Evolutionary conservation across 2,888 invertebrate species (phyloP).

Genomic region (Fissipunctia ypsillon): DNA sequence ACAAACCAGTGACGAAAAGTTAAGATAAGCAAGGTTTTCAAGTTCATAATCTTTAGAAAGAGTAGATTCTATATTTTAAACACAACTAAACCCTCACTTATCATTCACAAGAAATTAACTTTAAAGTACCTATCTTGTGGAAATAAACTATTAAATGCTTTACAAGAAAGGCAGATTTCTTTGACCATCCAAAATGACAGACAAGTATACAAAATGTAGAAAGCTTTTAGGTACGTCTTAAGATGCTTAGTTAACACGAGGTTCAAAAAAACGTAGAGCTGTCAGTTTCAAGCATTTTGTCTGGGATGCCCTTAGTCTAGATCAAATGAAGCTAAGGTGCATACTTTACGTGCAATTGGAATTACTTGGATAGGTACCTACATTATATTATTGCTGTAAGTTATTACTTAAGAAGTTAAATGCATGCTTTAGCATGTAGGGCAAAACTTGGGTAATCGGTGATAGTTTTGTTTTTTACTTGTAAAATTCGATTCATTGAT

Average conservation of each 20-base stretch:
- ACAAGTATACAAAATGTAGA: slow-evolving; percentile 11
- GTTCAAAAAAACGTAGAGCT: slow-evolving; percentile 1
- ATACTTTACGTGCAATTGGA: background rate
- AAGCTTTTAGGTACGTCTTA: background rate
- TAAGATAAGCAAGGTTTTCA: background rate
- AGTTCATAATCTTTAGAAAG: background rate
- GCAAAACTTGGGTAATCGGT: no score
- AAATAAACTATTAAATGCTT: background rate
- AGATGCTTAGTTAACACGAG: background rate
- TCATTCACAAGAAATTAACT: background rate
- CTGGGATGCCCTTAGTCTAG: background rate
- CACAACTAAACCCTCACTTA: background rate
- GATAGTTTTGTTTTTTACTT: no score
- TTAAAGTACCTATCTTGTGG: no score
- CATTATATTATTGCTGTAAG: no score
- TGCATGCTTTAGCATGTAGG: no score
- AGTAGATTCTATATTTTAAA: background rate
- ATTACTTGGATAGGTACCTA: no score
- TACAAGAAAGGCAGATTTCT: slow-evolving; percentile 21
- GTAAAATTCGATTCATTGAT: no score
- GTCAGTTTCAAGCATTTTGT: slow-evolving; percentile 16
- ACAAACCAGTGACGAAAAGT: background rate
- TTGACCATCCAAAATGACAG: slow-evolving; percentile 34
- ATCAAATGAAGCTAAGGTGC: background rate
- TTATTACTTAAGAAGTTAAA: no score